Percentiles rank a stretch among this genome's conserved stretches.
phyloP scores from a whole-genome alignment of 2,113 vertebrate species.

The Rhegmatorhina hoffmannsi region DNA sequence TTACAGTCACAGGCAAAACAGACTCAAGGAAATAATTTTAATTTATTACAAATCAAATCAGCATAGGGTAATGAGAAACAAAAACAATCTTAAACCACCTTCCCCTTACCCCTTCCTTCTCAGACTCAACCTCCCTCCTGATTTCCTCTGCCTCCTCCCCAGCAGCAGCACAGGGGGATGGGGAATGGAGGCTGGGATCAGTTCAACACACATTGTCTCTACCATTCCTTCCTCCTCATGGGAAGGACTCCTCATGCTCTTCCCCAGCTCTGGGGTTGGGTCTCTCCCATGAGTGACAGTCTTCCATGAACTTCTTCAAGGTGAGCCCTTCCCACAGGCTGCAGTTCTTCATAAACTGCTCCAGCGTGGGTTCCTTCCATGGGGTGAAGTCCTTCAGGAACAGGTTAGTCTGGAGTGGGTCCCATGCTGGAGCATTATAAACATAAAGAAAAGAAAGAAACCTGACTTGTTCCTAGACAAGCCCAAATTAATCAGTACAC shows the following conservation, averaged over 20 bases:
- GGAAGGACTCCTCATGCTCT: neutral
- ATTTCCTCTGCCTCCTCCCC: neutral
- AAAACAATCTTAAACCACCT: neutral
- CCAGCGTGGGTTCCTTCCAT: neutral
- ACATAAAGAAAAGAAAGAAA: neutral
- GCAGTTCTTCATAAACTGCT: neutral
- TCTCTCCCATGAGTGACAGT: neutral
- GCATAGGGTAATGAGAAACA: neutral
- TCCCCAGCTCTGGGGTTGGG: neutral
- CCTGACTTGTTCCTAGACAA: neutral
- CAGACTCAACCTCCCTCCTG: neutral
- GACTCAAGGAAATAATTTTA: neutral
- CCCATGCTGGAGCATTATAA: neutral
- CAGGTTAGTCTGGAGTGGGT: neutral
- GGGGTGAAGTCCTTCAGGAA: neutral
- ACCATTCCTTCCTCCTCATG: neutral
- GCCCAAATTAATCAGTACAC: neutral
- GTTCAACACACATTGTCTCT: neutral
- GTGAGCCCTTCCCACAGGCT: neutral
- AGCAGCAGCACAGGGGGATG: too few relatives aligned
- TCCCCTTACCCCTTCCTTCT: neutral
- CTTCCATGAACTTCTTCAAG: neutral
- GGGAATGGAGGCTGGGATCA: neutral
- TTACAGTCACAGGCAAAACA: neutral
- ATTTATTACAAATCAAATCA: neutral